Evolutionary conservation across 1,140 invertebrate species (phyloP).

Genomic region (Musca vetustissima): DNA sequence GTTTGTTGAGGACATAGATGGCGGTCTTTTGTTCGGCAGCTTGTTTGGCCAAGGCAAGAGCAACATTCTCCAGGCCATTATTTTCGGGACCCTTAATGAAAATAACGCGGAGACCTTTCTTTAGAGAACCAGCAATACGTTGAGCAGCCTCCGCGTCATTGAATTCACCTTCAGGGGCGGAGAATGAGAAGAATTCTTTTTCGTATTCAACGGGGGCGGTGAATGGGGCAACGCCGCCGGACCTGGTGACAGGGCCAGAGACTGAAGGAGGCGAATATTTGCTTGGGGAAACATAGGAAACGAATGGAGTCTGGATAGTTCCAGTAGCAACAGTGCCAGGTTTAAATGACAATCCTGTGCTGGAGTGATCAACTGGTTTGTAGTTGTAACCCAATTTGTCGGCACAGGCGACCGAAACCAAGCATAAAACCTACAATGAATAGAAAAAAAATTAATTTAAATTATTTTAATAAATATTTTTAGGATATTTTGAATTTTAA

Average conservation of each 20-base stretch:
- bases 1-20: constrained; percentile 47
- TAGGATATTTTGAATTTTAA: too few species aligned
- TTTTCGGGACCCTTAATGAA: constrained; percentile 50
- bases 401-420: constrained; percentile 37
- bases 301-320: not conserved
- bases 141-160: constrained; percentile 36
- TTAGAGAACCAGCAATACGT: constrained; percentile 32
- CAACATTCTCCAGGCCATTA: constrained; percentile 41
- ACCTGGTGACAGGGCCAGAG: not conserved
- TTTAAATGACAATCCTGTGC: constrained; percentile 38
- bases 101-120: constrained; percentile 43
- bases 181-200: constrained; percentile 43
- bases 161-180: constrained; percentile 43
- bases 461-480: too few species aligned
- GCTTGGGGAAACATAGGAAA: not conserved
- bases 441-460: too few species aligned
- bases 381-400: constrained; percentile 52
- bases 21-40: constrained; percentile 43
- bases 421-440: constrained; percentile 33
- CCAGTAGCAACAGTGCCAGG: not conserved
- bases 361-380: constrained; percentile 41
- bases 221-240: not conserved
- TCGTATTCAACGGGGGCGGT: constrained; percentile 32
- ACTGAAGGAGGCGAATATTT: not conserved
- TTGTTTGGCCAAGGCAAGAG: constrained; percentile 41